Evolutionary conservation across 2,113 vertebrate species (phyloP).

Genomic region (Erpornis zantholeuca): DNA sequence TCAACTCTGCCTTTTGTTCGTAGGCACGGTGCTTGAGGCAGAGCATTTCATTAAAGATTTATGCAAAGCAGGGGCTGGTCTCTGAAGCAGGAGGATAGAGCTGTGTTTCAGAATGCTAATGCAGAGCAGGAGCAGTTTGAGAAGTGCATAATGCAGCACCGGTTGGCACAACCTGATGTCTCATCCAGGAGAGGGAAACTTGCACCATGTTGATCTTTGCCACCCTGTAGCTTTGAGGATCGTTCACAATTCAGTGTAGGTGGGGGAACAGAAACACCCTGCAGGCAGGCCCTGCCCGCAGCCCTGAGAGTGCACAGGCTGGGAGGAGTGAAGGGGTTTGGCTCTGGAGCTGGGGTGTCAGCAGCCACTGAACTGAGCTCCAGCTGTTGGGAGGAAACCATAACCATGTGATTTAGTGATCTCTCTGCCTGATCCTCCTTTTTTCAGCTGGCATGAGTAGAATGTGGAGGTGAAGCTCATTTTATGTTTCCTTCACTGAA

Average conservation of each 20-base stretch:
- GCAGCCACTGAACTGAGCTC: neutral
- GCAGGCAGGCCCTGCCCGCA: neutral
- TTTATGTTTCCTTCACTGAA: neutral
- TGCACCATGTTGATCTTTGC: neutral
- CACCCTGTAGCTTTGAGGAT: neutral
- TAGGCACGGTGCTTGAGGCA: conserved; percentile 58
- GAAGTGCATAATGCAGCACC: neutral
- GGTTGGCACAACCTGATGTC: neutral
- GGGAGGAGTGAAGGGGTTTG: neutral
- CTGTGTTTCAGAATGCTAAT: conserved; percentile 56
- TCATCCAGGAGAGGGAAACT: neutral
- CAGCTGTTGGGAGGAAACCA: neutral
- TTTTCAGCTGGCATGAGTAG: neutral
- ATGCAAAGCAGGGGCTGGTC: conserved; percentile 68
- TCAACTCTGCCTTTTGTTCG: conserved; percentile 49
- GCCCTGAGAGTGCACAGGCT: accelerated
- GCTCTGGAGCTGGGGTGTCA: neutral
- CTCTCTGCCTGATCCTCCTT: neutral
- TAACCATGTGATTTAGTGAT: neutral
- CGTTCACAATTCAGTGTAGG: accelerated
- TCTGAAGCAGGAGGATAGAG: conserved; percentile 54
- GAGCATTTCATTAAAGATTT: conserved; percentile 70
- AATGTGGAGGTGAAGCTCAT: neutral
- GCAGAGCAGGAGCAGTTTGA: neutral
- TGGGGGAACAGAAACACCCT: neutral